phyloP scores from a whole-genome alignment of 1,140 invertebrate species.

The Tetramorium simillimum region DNA sequence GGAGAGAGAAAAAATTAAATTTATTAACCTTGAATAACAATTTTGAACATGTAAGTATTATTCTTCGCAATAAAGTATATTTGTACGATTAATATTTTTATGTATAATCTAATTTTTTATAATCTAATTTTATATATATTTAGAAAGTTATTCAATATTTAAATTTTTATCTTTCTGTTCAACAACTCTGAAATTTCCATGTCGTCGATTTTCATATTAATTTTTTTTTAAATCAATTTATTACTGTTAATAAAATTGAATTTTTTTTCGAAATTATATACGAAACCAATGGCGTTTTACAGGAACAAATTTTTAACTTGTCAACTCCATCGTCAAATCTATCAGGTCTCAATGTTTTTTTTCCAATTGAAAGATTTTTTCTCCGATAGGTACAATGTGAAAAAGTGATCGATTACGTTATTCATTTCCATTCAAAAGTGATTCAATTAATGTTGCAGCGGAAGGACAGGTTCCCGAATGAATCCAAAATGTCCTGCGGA shows the following conservation, averaged over 20 bases:
- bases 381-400: neutral
- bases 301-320: neutral
- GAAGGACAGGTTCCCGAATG: neutral
- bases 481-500: constrained; percentile 7
- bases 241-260: neutral
- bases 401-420: neutral
- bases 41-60: neutral
- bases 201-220: neutral
- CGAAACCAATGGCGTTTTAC: neutral
- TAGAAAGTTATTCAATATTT: neutral
- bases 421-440: constrained; percentile 14
- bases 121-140: no score
- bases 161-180: neutral
- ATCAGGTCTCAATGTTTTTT: neutral
- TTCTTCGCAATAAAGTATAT: neutral
- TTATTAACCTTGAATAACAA: neutral
- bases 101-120: neutral
- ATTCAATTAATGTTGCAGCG: neutral
- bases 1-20: neutral
- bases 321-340: neutral
- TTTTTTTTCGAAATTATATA: neutral
- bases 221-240: neutral
- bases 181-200: neutral
- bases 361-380: neutral
- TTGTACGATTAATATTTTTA: neutral